Conservation (phyloP, 2,113 vertebrate genomes). For the Cottus gobio region DNA sequence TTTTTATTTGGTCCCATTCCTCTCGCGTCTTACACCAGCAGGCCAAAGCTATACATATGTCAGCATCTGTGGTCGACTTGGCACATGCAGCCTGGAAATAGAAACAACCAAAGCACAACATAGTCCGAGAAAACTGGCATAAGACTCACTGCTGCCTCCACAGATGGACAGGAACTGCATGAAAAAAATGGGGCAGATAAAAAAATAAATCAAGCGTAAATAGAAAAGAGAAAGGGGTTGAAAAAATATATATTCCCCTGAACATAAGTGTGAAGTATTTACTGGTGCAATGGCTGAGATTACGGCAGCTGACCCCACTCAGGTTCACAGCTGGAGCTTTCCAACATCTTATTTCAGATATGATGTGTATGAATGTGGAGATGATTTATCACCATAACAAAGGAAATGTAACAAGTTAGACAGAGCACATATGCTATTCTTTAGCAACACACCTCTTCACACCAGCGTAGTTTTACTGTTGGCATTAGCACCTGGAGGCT, state of each 20-base stretch:
- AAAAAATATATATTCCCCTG: not conserved
- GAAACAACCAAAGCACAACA: conserved; percentile 58
- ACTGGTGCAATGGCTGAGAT: conserved; percentile 10
- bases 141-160: conserved; percentile 15
- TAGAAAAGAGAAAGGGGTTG: not conserved
- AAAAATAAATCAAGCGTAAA: not conserved
- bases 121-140: conserved; percentile 30
- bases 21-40: conserved; percentile 22
- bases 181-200: not conserved
- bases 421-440: conserved; percentile 32
- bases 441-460: conserved; percentile 24
- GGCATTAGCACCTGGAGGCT: conserved; percentile 34
- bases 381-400: conserved; percentile 9
- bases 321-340: conserved; percentile 47
- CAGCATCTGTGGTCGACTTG: conserved; percentile 53
- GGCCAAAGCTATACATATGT: conserved; percentile 47
- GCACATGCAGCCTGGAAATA: conserved; percentile 65
- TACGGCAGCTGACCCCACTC: conserved; percentile 28
- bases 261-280: conserved; percentile 17
- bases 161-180: conserved; percentile 28
- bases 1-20: conserved; percentile 32
- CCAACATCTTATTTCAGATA: conserved; percentile 1
- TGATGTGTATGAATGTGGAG: conserved; percentile 17
- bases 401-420: conserved; percentile 27
- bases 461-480: conserved; percentile 28